Evolutionary conservation across 2,888 invertebrate species (phyloP).

Genomic region (Spodoptera littoralis): DNA sequence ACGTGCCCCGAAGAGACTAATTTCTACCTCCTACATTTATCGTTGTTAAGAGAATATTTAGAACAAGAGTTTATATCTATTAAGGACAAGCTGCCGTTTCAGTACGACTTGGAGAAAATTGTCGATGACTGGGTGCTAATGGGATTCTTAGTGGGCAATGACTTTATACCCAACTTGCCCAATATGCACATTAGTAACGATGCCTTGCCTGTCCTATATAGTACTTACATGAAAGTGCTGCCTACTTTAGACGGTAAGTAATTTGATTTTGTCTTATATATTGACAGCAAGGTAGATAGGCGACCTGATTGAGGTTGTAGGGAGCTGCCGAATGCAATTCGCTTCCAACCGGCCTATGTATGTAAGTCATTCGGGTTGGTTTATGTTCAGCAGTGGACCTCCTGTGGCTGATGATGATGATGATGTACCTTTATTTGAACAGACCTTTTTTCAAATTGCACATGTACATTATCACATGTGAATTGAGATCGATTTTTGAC

Average conservation of each 20-base stretch:
- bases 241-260: constrained; percentile 94
- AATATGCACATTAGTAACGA: constrained; percentile 97
- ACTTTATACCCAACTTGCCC: constrained; percentile 98
- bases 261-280: neutral
- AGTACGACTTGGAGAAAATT: constrained; percentile 95
- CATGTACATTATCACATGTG: too few species aligned
- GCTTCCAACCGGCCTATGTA: too few species aligned
- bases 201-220: constrained; percentile 95
- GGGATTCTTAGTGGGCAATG: constrained; percentile 99
- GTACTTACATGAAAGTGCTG: constrained; percentile 95
- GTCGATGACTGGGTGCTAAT: constrained; percentile 99
- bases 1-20: constrained; percentile 96
- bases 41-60: constrained; percentile 96
- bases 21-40: constrained; percentile 97
- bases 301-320: too few species aligned
- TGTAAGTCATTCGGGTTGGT: too few species aligned
- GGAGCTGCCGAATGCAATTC: too few species aligned
- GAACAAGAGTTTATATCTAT: constrained; percentile 95
- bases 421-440: neutral
- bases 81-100: constrained; percentile 91
- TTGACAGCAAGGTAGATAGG: too few species aligned
- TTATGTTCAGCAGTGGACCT: too few species aligned
- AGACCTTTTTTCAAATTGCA: too few species aligned
- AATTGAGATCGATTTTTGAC: too few species aligned
- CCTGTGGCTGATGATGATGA: too few species aligned